These are phyloP conservation scores for Drosophila melanogaster DNA, from an alignment of 1,140 invertebrate genomes.

Conservation along the genomic window DNA sequence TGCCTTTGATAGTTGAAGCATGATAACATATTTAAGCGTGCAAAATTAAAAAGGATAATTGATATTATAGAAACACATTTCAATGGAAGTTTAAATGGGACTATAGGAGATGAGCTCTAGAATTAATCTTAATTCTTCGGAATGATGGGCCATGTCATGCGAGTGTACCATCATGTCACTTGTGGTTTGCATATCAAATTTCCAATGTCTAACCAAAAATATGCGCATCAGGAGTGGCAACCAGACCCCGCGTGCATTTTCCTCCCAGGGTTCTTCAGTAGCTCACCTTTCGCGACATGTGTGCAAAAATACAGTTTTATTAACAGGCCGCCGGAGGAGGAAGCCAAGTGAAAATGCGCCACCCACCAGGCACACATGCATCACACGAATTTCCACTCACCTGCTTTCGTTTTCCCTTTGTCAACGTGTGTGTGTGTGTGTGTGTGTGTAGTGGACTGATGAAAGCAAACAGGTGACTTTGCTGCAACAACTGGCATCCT, in stretches of 20 bases:
- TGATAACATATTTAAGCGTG: background rate
- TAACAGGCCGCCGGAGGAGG: slow-evolving; percentile 54
- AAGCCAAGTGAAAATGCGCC: slow-evolving; percentile 63
- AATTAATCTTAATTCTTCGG: background rate
- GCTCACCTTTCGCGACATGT: slow-evolving; percentile 28
- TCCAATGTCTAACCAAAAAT: slow-evolving; percentile 68
- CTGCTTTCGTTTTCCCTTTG: slow-evolving; percentile 25
- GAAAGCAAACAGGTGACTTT: slow-evolving; percentile 74
- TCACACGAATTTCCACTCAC: slow-evolving; percentile 7
- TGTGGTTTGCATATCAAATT: slow-evolving; percentile 66
- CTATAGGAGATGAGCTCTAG: background rate
- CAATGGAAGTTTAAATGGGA: background rate
- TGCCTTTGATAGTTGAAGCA: background rate
- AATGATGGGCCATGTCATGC: slow-evolving; percentile 8
- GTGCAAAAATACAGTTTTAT: slow-evolving; percentile 81
- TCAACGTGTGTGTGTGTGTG: slow-evolving; percentile 49
- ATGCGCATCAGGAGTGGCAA: slow-evolving; percentile 49
- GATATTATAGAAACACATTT: too few relatives aligned
- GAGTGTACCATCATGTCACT: slow-evolving; percentile 50
- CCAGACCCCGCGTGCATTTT: background rate
- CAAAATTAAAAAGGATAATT: too few relatives aligned
- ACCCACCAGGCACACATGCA: slow-evolving; percentile 22
- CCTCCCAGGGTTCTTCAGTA: slow-evolving; percentile 11
- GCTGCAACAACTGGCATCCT: slow-evolving; percentile 32
- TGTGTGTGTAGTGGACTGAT: slow-evolving; percentile 54